These are phyloP conservation scores for Catocala sponsa DNA, from an alignment of 2,888 invertebrate genomes.

Conservation along the genomic window DNA sequence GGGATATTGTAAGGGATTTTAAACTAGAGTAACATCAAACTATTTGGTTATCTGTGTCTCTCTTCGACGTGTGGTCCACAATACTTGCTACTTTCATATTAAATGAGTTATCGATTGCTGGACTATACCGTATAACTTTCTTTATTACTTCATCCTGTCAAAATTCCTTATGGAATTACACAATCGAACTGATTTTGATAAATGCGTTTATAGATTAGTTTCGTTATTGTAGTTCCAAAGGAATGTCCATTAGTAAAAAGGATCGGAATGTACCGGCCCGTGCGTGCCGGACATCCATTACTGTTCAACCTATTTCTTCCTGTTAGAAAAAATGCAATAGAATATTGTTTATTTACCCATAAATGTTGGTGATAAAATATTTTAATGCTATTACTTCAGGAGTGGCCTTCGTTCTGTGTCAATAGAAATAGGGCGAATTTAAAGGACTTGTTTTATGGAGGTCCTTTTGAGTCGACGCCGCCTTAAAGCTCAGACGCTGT, in stretches of 20 bases:
- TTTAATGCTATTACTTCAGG: constrained; percentile 35
- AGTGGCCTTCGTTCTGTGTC: constrained; percentile 24
- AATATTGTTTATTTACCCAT: constrained; percentile 43
- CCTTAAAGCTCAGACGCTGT: constrained; percentile 2
- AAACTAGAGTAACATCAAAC: too few species aligned
- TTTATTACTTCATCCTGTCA: too few species aligned
- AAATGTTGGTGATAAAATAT: constrained; percentile 34
- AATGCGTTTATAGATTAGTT: constrained; percentile 13
- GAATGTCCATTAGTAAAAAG: constrained; percentile 24
- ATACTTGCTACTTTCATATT: too few species aligned
- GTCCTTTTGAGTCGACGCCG: constrained; percentile 4
- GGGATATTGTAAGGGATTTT: too few species aligned
- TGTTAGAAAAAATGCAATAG: constrained; percentile 24
- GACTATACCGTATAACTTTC: too few species aligned
- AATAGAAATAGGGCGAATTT: constrained; percentile 12
- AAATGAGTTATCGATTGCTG: too few species aligned
- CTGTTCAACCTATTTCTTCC: constrained; percentile 31
- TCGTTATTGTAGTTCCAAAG: constrained; percentile 7
- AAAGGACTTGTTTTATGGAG: constrained; percentile 12
- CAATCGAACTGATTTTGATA: constrained; percentile 11
- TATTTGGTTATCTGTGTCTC: too few species aligned
- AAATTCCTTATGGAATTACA: too few species aligned
- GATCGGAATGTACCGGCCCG: constrained; percentile 25
- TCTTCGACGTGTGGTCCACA: too few species aligned
- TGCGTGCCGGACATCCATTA: constrained; percentile 43